Conservation (phyloP, 2,797 vertebrate species). For the Parambassis ranga region DNA sequence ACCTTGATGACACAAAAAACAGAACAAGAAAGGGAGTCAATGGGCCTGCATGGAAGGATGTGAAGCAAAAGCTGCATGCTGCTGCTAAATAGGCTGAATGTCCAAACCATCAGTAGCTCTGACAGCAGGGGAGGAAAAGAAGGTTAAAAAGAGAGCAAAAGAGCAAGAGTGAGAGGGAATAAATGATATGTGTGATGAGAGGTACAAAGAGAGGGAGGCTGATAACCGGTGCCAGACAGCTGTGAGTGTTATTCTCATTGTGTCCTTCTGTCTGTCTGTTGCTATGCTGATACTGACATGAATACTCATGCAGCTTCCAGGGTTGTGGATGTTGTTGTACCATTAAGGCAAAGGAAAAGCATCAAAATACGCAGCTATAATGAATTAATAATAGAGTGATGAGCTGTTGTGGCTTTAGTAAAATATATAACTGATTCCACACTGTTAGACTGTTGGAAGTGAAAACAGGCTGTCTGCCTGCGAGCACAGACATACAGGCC, state of each 20-base stretch:
- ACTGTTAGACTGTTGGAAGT: slow-evolving; percentile 24
- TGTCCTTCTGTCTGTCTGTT: not conserved
- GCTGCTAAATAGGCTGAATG: slow-evolving; percentile 19
- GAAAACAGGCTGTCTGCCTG: slow-evolving; percentile 58
- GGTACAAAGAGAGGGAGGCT: slow-evolving; percentile 33
- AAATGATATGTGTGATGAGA: slow-evolving; percentile 37
- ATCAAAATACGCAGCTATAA: not conserved
- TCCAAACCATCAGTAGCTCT: slow-evolving; percentile 52
- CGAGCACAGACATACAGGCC: slow-evolving; percentile 65
- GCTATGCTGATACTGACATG: too few relatives aligned
- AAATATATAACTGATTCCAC: slow-evolving; percentile 24
- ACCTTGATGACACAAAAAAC: slow-evolving; percentile 28
- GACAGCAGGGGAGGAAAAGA: slow-evolving; percentile 12
- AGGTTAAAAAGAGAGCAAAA: not conserved
- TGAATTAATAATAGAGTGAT: not conserved
- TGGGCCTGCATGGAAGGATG: not conserved
- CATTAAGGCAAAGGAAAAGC: not conserved
- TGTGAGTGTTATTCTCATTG: slow-evolving; percentile 32
- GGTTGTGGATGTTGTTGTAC: not conserved
- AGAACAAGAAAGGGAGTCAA: not conserved
- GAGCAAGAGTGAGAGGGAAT: not conserved
- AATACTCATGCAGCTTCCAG: not conserved
- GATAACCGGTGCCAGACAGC: slow-evolving; percentile 42
- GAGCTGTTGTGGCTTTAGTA: not conserved
- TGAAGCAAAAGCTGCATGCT: slow-evolving; percentile 1